These are phyloP conservation scores for Mactra quadrangularis DNA, from an alignment of 1,140 invertebrate species.

Conservation along the genomic window DNA sequence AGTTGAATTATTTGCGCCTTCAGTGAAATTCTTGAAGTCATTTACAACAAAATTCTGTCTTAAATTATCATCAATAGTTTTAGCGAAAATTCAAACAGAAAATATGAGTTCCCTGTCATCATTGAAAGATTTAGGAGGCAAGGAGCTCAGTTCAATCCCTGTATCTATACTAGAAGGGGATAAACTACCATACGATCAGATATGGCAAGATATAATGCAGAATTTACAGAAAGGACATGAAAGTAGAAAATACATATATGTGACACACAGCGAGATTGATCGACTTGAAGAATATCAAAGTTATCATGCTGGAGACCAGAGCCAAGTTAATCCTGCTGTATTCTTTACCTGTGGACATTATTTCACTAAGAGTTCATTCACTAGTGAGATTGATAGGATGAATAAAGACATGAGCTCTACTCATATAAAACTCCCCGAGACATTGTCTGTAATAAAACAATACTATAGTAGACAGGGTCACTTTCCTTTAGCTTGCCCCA, in stretches of 20 bases:
- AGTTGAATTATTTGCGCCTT: not conserved
- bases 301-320: not conserved
- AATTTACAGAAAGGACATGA: constrained; percentile 61
- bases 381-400: constrained; percentile 59
- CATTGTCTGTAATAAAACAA: constrained; percentile 64
- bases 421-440: constrained; percentile 58
- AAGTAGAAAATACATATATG: constrained; percentile 47
- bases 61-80: constrained; percentile 28
- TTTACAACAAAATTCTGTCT: constrained; percentile 62
- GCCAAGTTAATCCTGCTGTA: constrained; percentile 38
- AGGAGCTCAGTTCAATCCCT: constrained; percentile 5
- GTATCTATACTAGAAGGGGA: constrained; percentile 48
- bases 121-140: constrained; percentile 7
- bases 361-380: constrained; percentile 58
- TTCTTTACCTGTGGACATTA: constrained; percentile 74
- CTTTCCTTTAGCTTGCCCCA: constrained; percentile 68
- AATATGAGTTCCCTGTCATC: not conserved
- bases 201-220: constrained; percentile 65
- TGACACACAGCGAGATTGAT: constrained; percentile 62
- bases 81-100: constrained; percentile 16
- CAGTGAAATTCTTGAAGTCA: constrained; percentile 7
- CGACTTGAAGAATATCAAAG: constrained; percentile 36
- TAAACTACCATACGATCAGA: constrained; percentile 62
- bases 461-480: constrained; percentile 62
- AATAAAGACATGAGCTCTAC: constrained; percentile 45